Base-by-base conservation (phyloP, 1,140 invertebrate species). In the Camponotus vicinus region DNA sequence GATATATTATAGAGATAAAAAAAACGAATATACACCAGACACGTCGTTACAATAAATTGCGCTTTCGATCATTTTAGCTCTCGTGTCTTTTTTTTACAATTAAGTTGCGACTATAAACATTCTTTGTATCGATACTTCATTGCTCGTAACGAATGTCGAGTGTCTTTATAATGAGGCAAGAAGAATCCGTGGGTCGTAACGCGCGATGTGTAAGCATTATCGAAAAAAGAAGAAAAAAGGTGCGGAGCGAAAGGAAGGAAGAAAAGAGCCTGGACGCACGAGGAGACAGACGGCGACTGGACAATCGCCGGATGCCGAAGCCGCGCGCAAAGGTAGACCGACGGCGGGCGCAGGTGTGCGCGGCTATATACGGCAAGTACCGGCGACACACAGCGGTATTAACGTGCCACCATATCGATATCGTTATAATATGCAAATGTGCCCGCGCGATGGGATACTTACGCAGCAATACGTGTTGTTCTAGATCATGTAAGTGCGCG, bases 361-460 rank as follows among this genome's bases (percentile, higher is more conserved):
- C 21, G 76, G 55, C 88, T 90, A 86, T 90, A 85, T 88, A 90
- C 64, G 86, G 80, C 77, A 49, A 88, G 77, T 70, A 69, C 73
- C 57, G 49, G 83, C 82, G 89, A 90, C 89, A 45, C 42, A 52
- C 49, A 90, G 59, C 89, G 86, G 78, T 75, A 91, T 91, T 91
- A 91, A 91, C 78, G 89, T 88, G 86, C 89, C 75, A 67, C 89
- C 52, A 88, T 91, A 90, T 90, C 83, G 89, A 91, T 91, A 91
- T 91, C 89, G 89, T 90, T 91, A 90, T 90, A 91, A 91, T 90
- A 91, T 91, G 89, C 89, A 91, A 91, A 91, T 90, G 57, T 66
- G 18, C 42, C 73, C 49, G 42, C 42, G 76, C 55, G 27, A 27
- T 27, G 27, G 27, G 27, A 27, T 27, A 40, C 76, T 61, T 63